Percentiles rank a stretch among this genome's conserved stretches.
phyloP scores from a whole-genome alignment of 2,888 invertebrate species.

The Trichacis sp. region DNA sequence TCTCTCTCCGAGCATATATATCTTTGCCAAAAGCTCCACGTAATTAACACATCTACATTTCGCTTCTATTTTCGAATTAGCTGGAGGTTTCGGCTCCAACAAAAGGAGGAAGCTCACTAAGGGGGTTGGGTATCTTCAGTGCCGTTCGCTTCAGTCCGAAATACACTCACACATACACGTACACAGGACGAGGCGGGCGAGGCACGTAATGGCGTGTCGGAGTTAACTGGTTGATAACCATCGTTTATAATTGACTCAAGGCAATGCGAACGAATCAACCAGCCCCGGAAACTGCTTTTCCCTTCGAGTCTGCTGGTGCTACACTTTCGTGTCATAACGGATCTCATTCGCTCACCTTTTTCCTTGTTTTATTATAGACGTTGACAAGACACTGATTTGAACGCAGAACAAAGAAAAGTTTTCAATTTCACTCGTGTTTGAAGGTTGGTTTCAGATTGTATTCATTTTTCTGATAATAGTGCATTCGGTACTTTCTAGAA shows the following conservation, averaged over 20 bases:
- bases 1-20: no score
- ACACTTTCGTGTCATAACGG: slow-evolving; percentile 26
- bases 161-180: slow-evolving; percentile 42
- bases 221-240: slow-evolving; percentile 69
- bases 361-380: neutral
- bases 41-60: slow-evolving; percentile 1
- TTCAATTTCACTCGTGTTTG: no score
- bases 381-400: neutral
- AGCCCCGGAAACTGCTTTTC: slow-evolving; percentile 58
- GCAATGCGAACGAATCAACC: slow-evolving; percentile 67
- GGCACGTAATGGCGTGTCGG: slow-evolving; percentile 69
- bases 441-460: no score
- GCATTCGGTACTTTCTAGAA: no score
- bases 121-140: slow-evolving; percentile 43
- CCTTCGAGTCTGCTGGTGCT: slow-evolving; percentile 37
- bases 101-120: slow-evolving; percentile 28
- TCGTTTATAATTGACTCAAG: slow-evolving; percentile 69
- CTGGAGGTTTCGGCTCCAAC: slow-evolving; percentile 31
- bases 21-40: no score
- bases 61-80: neutral
- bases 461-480: no score
- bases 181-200: slow-evolving; percentile 55
- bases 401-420: no score
- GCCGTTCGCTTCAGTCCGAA: slow-evolving; percentile 31
- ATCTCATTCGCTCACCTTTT: slow-evolving; percentile 27